These are phyloP conservation scores for Emydura subglobosa DNA, from an alignment of 2,113 vertebrate species.

Conservation along the genomic window DNA sequence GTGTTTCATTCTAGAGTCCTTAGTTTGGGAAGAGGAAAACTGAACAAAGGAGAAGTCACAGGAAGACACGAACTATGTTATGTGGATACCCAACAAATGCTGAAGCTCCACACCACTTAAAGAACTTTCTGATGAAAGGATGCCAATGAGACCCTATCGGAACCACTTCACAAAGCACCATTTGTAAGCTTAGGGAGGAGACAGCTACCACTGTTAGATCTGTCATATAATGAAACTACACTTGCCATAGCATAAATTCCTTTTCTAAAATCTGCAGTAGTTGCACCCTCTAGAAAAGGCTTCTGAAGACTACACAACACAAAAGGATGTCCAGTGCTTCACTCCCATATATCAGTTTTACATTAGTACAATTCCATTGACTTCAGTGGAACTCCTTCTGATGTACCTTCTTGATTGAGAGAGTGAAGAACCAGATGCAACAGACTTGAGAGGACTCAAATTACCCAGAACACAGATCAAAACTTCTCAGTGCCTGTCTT, in stretches of 20 bases:
- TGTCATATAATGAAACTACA: background rate
- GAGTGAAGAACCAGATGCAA: background rate
- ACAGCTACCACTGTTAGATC: background rate
- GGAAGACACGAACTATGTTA: background rate
- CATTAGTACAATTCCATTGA: background rate
- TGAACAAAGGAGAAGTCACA: background rate
- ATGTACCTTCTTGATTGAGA: background rate
- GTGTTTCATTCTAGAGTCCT: background rate
- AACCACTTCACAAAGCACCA: background rate
- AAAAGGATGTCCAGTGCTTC: background rate
- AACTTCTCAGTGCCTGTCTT: conserved; percentile 27
- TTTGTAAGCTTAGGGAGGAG: background rate
- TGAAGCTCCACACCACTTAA: background rate
- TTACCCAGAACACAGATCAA: background rate
- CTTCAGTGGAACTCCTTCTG: background rate
- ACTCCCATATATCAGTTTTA: background rate
- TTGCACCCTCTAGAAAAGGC: background rate
- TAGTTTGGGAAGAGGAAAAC: background rate
- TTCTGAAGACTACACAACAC: background rate
- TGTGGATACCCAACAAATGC: background rate
- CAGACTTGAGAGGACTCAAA: background rate
- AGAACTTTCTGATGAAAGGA: background rate
- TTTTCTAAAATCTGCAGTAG: background rate
- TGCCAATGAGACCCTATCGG: background rate
- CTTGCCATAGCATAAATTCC: background rate